Evolutionary conservation across 2,113 vertebrate species (phyloP).

Genomic region (Tachuris rubrigastra): DNA sequence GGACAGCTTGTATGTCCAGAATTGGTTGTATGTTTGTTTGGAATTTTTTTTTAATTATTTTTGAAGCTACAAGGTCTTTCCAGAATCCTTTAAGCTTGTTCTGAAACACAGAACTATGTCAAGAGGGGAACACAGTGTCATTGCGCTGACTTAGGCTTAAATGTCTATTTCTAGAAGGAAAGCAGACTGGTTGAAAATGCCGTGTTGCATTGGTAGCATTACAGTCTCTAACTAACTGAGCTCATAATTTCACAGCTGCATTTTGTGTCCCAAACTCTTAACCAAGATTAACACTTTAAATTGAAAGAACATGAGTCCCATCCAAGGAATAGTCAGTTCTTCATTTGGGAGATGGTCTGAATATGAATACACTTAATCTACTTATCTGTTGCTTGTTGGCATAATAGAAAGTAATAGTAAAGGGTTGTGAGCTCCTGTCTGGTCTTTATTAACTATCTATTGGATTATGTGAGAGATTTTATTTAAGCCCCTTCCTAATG

Average conservation of each 20-base stretch:
- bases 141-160: not conserved
- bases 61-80: not conserved
- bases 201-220: not conserved
- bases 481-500: not conserved
- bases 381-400: not conserved
- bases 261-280: not conserved
- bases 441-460: not conserved
- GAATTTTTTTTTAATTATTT: not conserved
- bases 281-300: not conserved
- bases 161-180: not conserved
- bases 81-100: not conserved
- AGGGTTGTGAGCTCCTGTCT: not conserved
- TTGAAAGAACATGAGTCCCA: not conserved
- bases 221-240: not conserved
- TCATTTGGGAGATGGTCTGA: not conserved
- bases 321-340: not conserved
- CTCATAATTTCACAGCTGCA: not conserved
- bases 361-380: not conserved
- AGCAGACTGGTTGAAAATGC: not conserved
- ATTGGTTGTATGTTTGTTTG: rapidly evolving
- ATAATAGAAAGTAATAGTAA: not conserved
- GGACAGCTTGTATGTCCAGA: not conserved
- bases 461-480: not conserved
- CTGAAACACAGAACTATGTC: not conserved
- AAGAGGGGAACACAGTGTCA: not conserved